Conservation (phyloP, 1,140 invertebrate genomes). For the Eueides isabella region DNA sequence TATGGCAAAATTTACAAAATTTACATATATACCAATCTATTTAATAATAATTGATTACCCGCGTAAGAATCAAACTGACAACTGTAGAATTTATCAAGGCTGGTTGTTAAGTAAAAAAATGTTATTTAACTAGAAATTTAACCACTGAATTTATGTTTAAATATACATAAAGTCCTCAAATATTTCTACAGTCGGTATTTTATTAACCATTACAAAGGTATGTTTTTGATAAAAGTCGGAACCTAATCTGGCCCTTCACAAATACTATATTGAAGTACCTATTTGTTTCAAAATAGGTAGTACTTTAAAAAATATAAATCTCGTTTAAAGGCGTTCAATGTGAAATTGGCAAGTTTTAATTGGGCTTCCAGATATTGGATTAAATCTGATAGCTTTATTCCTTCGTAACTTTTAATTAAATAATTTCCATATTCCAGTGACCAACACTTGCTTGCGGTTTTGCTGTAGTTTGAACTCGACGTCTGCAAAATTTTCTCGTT, state of each 20-base stretch:
- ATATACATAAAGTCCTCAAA: too few species aligned
- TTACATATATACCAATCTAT: too few species aligned
- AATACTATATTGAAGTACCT: too few species aligned
- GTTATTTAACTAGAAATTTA: neutral
- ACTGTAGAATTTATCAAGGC: too few species aligned
- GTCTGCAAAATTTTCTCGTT: neutral
- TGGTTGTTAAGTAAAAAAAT: neutral
- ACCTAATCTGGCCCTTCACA: too few species aligned
- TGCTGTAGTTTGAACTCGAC: neutral
- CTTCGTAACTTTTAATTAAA: slow-evolving; percentile 17
- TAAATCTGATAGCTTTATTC: neutral
- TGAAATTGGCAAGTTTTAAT: slow-evolving; percentile 14
- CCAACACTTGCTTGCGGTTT: slow-evolving; percentile 4
- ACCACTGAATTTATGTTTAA: too few species aligned
- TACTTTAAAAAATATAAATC: neutral
- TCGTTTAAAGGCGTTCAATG: neutral
- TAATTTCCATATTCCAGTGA: slow-evolving; percentile 7
- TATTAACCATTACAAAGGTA: too few species aligned
- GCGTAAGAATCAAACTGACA: too few species aligned
- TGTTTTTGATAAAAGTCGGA: too few species aligned
- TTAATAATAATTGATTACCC: too few species aligned
- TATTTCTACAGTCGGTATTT: too few species aligned
- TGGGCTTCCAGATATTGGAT: slow-evolving; percentile 15
- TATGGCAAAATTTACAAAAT: too few species aligned
- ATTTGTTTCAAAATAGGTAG: neutral